Evolutionary conservation across 1,140 invertebrate species (phyloP).

Genomic region (Periplaneta americana): DNA sequence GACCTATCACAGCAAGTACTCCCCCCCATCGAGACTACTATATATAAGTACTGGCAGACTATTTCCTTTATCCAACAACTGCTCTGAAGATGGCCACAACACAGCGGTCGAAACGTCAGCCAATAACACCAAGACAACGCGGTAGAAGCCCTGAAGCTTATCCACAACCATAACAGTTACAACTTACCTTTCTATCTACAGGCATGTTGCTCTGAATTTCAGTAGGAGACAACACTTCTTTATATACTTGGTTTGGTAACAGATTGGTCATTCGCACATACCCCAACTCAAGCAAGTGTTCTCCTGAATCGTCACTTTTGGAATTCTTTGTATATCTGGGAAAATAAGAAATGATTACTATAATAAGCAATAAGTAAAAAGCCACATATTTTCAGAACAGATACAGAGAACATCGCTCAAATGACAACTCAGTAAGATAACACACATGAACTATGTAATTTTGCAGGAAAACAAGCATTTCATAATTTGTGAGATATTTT

Average conservation of each 20-base stretch:
- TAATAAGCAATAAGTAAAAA: too few relatives aligned
- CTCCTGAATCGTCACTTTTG: constrained; percentile 94
- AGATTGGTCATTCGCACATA: constrained; percentile 94
- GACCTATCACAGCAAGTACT: too few relatives aligned
- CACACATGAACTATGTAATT: too few relatives aligned
- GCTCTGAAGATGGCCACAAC: background rate
- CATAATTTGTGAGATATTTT: too few relatives aligned
- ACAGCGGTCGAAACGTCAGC: background rate
- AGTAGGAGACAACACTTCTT: constrained; percentile 84
- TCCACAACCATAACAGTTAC: background rate
- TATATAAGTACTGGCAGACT: too few relatives aligned
- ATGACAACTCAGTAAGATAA: too few relatives aligned
- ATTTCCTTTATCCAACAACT: too few relatives aligned
- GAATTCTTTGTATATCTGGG: constrained; percentile 89
- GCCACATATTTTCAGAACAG: too few relatives aligned
- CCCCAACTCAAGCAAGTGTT: constrained; percentile 95
- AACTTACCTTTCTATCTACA: constrained; percentile 62
- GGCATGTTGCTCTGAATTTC: constrained; percentile 86
- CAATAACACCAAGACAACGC: background rate
- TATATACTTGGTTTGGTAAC: constrained; percentile 90
- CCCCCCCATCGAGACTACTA: too few relatives aligned
- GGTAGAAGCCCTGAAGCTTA: background rate
- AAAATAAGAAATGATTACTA: constrained; percentile 3
- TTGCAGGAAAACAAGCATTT: too few relatives aligned
- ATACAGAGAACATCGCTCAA: too few relatives aligned